Evolutionary conservation across 2,113 vertebrate species (phyloP).

Genomic region (Dasypus novemcinctus): DNA sequence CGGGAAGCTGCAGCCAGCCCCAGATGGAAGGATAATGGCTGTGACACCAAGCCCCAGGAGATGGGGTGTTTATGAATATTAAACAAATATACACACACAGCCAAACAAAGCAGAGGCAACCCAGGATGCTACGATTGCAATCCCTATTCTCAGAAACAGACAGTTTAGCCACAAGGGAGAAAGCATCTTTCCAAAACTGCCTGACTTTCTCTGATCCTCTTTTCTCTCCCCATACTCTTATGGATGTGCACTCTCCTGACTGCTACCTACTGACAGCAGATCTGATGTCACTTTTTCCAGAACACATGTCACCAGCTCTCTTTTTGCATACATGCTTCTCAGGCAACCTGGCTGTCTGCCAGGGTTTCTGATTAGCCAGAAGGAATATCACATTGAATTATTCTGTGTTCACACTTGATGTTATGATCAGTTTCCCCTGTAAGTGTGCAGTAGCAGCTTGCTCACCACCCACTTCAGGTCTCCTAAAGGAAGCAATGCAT

Average conservation of each 20-base stretch:
- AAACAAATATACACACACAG: conserved; percentile 36
- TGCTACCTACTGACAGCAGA: conserved; percentile 2
- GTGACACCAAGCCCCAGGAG: conserved; percentile 68
- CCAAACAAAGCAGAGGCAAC: not conserved
- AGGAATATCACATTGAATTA: not conserved
- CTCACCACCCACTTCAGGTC: not conserved
- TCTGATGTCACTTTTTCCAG: conserved; percentile 14
- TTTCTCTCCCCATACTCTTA: not conserved
- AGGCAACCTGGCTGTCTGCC: conserved; percentile 9
- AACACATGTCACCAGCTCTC: conserved; percentile 31
- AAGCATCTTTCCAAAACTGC: not conserved
- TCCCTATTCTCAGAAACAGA: not conserved
- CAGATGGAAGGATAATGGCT: conserved; percentile 32
- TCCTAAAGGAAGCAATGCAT: not conserved
- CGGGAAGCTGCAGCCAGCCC: conserved; percentile 42
- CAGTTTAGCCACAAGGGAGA: not conserved
- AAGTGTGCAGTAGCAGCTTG: not conserved
- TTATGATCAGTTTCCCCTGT: not conserved
- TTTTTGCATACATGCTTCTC: conserved; percentile 42
- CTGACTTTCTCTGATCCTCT: not conserved
- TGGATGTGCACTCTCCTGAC: not conserved
- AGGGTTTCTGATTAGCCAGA: conserved; percentile 36
- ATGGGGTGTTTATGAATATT: conserved; percentile 41
- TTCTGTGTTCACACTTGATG: not conserved
- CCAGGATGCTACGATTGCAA: not conserved